These are phyloP conservation scores for Leucoraja erinaceus DNA, from an alignment of 2,113 vertebrate genomes.

Conservation along the genomic window DNA sequence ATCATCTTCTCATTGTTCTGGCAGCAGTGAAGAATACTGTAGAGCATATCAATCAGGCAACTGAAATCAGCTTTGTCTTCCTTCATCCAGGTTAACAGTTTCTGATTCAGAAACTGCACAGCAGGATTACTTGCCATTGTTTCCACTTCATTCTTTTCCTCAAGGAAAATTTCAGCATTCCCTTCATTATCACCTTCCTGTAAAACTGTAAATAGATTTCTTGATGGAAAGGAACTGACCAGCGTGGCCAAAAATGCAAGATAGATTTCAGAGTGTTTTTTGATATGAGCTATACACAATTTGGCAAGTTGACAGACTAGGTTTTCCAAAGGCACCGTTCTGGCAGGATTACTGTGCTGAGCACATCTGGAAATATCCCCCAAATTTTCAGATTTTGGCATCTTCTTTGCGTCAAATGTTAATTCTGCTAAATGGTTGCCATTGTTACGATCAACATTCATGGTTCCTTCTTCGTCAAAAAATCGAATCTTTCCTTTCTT, in stretches of 20 bases:
- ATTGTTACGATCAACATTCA: neutral
- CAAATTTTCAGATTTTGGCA: constrained; percentile 43
- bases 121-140: constrained; percentile 59
- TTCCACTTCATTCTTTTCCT: constrained; percentile 41
- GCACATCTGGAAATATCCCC: constrained; percentile 42
- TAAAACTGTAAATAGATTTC: constrained; percentile 71
- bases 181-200: constrained; percentile 49
- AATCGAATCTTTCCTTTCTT: constrained; percentile 71
- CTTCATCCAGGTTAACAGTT: constrained; percentile 72
- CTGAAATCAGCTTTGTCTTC: constrained; percentile 64
- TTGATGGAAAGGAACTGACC: constrained; percentile 71
- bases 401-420: constrained; percentile 42
- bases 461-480: constrained; percentile 50
- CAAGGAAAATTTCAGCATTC: neutral
- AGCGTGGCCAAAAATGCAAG: constrained; percentile 78
- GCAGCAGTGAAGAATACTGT: constrained; percentile 80
- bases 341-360: neutral
- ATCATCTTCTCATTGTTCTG: constrained; percentile 62
- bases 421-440: neutral
- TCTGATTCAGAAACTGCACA: constrained; percentile 70
- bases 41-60: constrained; percentile 85
- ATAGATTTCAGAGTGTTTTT: constrained; percentile 74
- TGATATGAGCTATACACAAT: constrained; percentile 74
- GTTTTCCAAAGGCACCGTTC: constrained; percentile 67
- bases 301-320: constrained; percentile 78